phyloP scores from a whole-genome alignment of 2,888 invertebrate species.

The Drosophila planitibia region DNA sequence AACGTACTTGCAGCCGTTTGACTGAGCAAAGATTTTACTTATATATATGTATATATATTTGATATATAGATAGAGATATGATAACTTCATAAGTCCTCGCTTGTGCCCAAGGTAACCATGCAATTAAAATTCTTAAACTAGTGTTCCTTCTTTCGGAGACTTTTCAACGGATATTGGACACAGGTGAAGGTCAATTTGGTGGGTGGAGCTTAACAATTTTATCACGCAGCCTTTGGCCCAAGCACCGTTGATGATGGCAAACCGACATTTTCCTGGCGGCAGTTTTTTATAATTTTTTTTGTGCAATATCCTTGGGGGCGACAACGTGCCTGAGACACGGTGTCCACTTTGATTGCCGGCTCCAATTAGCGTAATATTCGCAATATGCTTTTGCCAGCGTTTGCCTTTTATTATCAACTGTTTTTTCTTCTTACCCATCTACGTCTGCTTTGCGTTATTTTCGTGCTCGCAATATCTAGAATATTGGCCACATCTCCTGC shows the following conservation, averaged over 20 bases:
- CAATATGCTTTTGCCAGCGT: constrained; percentile 68
- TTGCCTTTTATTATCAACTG: constrained; percentile 61
- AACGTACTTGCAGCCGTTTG: background rate
- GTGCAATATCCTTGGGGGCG: constrained; percentile 33
- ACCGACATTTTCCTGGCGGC: constrained; percentile 24
- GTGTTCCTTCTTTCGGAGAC: background rate
- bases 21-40: background rate
- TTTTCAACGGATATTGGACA: constrained; percentile 9
- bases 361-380: constrained; percentile 84
- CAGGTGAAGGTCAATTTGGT: constrained; percentile 40
- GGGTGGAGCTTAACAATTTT: constrained; percentile 35
- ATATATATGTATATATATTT: background rate
- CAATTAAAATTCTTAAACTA: background rate
- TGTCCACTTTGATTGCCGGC: constrained; percentile 81
- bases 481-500: constrained; percentile 58
- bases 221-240: constrained; percentile 25
- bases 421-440: constrained; percentile 11
- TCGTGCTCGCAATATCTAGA: constrained; percentile 13
- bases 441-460: constrained; percentile 8
- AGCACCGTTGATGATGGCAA: constrained; percentile 10
- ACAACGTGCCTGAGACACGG: constrained; percentile 65
- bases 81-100: background rate
- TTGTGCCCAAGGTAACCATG: background rate
- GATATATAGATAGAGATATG: background rate
- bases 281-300: background rate